Conservation (phyloP, 2,113 vertebrate species). For the Sminthopsis crassicaudata region DNA sequence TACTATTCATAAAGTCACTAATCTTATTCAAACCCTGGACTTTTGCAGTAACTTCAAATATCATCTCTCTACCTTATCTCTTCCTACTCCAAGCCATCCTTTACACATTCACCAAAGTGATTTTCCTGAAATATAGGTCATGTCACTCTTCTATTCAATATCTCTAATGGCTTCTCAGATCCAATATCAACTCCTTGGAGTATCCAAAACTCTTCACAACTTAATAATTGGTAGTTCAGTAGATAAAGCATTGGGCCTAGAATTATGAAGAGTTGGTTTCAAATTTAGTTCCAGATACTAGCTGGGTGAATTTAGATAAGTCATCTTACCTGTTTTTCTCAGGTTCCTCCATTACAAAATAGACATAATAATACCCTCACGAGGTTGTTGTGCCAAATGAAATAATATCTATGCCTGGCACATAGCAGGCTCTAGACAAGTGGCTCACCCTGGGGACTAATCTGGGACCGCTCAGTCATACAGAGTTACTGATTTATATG, state of each 20-base stretch:
- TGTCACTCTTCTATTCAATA: not conserved
- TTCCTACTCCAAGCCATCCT: not conserved
- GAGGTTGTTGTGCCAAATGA: not conserved
- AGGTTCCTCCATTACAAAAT: not conserved
- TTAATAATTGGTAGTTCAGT: not conserved
- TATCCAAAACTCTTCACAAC: not conserved
- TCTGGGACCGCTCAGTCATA: slow-evolving; percentile 69
- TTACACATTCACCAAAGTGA: not conserved
- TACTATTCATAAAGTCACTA: not conserved
- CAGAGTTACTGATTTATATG: slow-evolving; percentile 65
- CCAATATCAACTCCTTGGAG: not conserved
- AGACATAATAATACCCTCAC: not conserved
- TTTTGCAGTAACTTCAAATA: not conserved
- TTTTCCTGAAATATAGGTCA: not conserved
- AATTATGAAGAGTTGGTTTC: not conserved
- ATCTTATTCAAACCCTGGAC: not conserved
- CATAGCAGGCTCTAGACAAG: slow-evolving; percentile 49
- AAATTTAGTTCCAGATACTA: not conserved
- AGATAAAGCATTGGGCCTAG: not conserved
- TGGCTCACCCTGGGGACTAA: slow-evolving; percentile 70
- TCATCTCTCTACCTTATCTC: not conserved
- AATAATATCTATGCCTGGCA: not conserved
- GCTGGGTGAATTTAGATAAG: not conserved
- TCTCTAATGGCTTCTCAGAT: not conserved
- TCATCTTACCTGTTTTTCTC: not conserved